These are phyloP conservation scores for Gobionotothen gibberifrons DNA, from an alignment of 2,797 vertebrate species.

Conservation along the genomic window DNA sequence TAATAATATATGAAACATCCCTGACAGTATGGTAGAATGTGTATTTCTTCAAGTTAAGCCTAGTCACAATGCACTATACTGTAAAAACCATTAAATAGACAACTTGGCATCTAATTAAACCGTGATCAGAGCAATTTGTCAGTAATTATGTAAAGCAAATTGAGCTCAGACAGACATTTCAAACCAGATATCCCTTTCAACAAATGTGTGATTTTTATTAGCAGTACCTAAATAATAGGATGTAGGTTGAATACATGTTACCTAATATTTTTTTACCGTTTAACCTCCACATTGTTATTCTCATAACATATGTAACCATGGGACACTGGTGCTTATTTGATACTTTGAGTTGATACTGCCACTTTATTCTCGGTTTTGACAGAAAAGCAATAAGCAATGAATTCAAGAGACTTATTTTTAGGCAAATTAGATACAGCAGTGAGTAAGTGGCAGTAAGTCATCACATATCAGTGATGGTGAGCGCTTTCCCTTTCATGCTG, in stretches of 20 bases:
- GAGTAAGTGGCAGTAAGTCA: conserved; percentile 22
- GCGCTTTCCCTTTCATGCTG: conserved; percentile 46
- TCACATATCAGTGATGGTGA: conserved; percentile 36
- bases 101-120: not conserved
- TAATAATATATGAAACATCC: not conserved
- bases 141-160: not conserved
- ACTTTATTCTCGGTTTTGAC: conserved; percentile 16
- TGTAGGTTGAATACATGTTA: not conserved
- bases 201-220: not conserved
- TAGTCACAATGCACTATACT: not conserved
- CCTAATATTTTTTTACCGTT: not conserved
- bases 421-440: conserved; percentile 30
- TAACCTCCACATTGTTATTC: not conserved
- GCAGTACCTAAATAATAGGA: not conserved
- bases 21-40: not conserved
- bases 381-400: not conserved
- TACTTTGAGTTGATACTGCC: not conserved
- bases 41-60: not conserved
- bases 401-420: conserved; percentile 25
- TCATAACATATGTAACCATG: conserved; percentile 1
- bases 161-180: conserved; percentile 1
- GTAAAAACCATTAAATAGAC: not conserved
- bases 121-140: not conserved
- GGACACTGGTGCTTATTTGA: conserved; percentile 9
- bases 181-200: conserved; percentile 1